These are phyloP conservation scores for Phoenicopterus ruber DNA, from an alignment of 2,113 vertebrate species.

Conservation along the genomic window DNA sequence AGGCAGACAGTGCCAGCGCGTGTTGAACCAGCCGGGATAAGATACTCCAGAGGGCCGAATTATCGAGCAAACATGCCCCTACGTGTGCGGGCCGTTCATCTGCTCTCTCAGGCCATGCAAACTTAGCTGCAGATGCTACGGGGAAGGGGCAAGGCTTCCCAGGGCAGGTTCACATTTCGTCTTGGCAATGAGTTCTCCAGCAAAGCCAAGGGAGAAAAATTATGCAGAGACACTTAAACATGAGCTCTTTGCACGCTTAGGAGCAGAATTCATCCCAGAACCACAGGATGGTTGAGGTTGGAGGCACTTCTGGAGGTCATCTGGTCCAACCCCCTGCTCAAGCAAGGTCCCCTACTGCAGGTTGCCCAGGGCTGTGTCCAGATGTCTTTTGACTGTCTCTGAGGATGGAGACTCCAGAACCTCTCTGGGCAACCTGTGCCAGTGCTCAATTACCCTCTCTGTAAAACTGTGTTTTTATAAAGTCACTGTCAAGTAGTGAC, in stretches of 20 bases:
- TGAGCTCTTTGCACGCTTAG: neutral
- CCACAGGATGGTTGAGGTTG: neutral
- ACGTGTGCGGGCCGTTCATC: rapidly evolving
- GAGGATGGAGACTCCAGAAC: neutral
- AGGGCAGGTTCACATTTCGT: neutral
- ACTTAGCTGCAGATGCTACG: too few relatives aligned
- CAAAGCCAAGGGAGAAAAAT: neutral
- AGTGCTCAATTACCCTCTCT: neutral
- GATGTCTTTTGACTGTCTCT: neutral
- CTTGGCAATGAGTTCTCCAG: neutral
- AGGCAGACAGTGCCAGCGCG: too few relatives aligned
- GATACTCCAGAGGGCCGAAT: neutral
- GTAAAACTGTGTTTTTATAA: neutral
- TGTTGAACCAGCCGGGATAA: neutral
- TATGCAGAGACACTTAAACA: neutral
- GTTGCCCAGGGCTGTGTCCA: neutral
- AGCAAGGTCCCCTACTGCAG: too few relatives aligned
- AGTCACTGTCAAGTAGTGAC: neutral
- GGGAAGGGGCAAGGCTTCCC: neutral
- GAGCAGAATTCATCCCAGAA: neutral
- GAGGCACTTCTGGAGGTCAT: neutral
- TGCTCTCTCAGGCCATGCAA: neutral
- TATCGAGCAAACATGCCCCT: rapidly evolving
- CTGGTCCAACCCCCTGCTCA: neutral
- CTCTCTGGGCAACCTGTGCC: neutral